Base-by-base conservation (phyloP, 2,113 vertebrate species). In the Coryphaenoides rupestris region DNA sequence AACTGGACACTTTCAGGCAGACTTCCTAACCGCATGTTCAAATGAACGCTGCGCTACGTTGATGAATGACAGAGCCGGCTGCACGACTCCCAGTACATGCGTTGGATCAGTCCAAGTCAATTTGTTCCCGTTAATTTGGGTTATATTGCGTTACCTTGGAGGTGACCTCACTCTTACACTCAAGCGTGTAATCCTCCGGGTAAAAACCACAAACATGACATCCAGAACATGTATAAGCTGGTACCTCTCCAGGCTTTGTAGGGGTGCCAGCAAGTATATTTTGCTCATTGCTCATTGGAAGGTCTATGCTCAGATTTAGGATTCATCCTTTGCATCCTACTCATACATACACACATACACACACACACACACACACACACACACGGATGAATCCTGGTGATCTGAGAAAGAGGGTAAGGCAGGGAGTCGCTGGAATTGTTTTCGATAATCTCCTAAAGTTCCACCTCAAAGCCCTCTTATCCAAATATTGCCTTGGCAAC, bases 401-500 rank as follows among this genome's bases (percentile, higher is more conserved):
- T 71, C 65, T 64, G 55, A 72, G 67, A 65, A 60, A 59, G 59
- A 69, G n/a, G 3, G 53, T 64, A 72, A 72, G 65, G 67, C 65
- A 70, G 74, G 80, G 77, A 81, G 77, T 79, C 73, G 72, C 50
- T 1, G 61, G 71, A 74, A 80, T 72, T 75, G 79, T 87, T 88
- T 40, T 75, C 75, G 60, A 81, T 83, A 84, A 80, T 78, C 76
- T 74, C 74, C 74, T 63, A 54, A 55, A 75, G 62, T 78, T 79
- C 55, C 76, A 65, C 78, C 82, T 75, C 80, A 78, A 85, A 87
- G 69, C 79, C 58, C 69, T 46, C 71, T 84, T 84, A 78, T 84
- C 78, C 81, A 89, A 88, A 89, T 77, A 83, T 66, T 55, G 58
- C 52, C 55, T 68, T 82, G 81, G 85, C 84, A 85, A 77, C 73